Base-by-base conservation (phyloP, 2,888 invertebrate species). In the Amphipyra berbera region DNA sequence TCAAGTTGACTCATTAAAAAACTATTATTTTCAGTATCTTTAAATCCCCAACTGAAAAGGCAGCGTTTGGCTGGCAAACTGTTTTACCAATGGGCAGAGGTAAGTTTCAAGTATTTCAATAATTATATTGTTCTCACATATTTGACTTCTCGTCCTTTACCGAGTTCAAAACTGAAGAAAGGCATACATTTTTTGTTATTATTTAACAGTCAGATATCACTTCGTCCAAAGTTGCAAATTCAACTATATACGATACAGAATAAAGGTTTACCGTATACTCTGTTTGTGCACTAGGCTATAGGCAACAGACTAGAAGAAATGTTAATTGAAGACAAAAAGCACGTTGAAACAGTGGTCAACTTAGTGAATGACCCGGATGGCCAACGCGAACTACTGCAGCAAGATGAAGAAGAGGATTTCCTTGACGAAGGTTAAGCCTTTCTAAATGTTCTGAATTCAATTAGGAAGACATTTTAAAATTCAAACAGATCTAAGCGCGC, bases 11-110 rank as follows among this genome's bases (percentile, higher is more conserved):
- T 42, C 15, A 42, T 15, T 15, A 10, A 42, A 14, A 2, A 15
- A 15, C 8, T 9, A 37, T 10, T 37, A 85, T 46, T 84, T 84
- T 46, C 84, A 95, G 95, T 89, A 10, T 88, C 93, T 5, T 86
- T 92, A 42, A 94, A 90, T 67, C 94, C 95, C 1, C 95, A 93
- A 75, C 71, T 95, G 14, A 86, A 91, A 33, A 82, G 91, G 54
- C 92, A 94, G 89, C 95, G 98, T 61, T 96, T 98, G 8, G 99
- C 99, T 21, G 99, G 99, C 0, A 98, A 99, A 93, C 96, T 99
- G 95, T 99, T 99, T 89, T 98, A 99, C 87, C 98, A 98, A 84
- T 99, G 99, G 99, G 99, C 98, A 47, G 98, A 99, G 95, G 97
- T 97, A 90, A 92, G 85, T 71, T 46, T n/a, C 12, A 30, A 62